phyloP scores from a whole-genome alignment of 1,140 invertebrate species.

The Lamellibrachia luymesi region DNA sequence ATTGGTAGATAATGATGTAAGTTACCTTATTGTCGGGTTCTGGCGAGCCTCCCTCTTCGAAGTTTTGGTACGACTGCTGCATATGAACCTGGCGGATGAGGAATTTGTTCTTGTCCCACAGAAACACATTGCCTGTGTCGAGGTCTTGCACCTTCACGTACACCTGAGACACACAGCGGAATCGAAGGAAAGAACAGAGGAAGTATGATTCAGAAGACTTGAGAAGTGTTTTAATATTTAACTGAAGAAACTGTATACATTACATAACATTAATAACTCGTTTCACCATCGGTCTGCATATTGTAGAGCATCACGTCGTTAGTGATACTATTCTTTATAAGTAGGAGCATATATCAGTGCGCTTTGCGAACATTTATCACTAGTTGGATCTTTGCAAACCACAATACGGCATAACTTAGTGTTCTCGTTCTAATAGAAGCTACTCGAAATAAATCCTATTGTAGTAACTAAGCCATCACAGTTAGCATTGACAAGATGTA shows the following conservation, averaged over 20 bases:
- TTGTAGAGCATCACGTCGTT: no score
- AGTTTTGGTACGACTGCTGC: conserved; percentile 64
- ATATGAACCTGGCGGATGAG: conserved; percentile 62
- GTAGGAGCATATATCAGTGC: no score
- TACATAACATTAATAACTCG: neutral
- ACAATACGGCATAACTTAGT: no score
- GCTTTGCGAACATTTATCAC: no score
- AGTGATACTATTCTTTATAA: no score
- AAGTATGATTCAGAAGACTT: neutral
- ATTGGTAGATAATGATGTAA: neutral
- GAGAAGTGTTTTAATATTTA: neutral
- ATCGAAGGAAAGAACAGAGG: neutral
- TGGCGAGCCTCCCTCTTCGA: conserved; percentile 49
- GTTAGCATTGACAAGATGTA: no score
- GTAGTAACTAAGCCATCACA: no score
- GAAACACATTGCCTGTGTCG: conserved; percentile 59
- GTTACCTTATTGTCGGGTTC: neutral
- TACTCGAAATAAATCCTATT: no score
- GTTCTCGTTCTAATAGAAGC: no score
- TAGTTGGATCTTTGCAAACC: no score
- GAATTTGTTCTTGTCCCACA: conserved; percentile 63
- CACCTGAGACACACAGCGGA: neutral
- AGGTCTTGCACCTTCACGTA: conserved; percentile 61
- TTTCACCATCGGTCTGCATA: no score
- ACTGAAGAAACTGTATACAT: neutral